phyloP scores from a whole-genome alignment of 2,888 invertebrate genomes.

The Caenorhabditis virilis region DNA sequence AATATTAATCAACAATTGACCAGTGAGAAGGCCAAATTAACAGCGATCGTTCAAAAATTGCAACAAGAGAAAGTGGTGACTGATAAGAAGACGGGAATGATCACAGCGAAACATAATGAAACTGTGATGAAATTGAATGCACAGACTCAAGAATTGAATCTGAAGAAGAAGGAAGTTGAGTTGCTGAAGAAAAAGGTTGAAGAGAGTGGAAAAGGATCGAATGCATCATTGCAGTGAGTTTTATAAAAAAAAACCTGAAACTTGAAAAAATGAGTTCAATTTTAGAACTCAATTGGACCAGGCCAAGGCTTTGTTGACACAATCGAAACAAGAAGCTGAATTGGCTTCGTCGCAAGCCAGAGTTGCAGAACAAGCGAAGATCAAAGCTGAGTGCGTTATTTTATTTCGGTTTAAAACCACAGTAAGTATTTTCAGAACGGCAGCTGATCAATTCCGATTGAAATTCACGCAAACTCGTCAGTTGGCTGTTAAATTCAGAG shows the following conservation, averaged over 20 bases:
- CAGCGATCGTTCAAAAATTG: constrained; percentile 8
- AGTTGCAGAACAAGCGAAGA: constrained; percentile 4
- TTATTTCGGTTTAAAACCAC: not conserved
- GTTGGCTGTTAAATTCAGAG: constrained; percentile 39
- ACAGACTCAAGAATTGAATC: constrained; percentile 9
- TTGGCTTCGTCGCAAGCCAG: constrained; percentile 7
- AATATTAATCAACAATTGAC: constrained; percentile 20
- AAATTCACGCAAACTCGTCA: constrained; percentile 33
- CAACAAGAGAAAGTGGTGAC: constrained; percentile 20
- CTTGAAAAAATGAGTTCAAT: not conserved
- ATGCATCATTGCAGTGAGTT: constrained; percentile 5
- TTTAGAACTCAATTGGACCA: constrained; percentile 19
- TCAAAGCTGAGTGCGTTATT: constrained; percentile 11
- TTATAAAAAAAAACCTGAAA: not conserved
- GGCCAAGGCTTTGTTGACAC: constrained; percentile 7
- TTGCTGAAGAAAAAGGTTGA: constrained; percentile 21
- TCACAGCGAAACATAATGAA: constrained; percentile 15
- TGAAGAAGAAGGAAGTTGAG: constrained; percentile 30
- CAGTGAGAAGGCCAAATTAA: constrained; percentile 26
- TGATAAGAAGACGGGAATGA: constrained; percentile 6
- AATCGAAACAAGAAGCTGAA: constrained; percentile 13
- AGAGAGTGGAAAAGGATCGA: constrained; percentile 3
- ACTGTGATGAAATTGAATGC: constrained; percentile 17
- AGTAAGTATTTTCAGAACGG: not conserved
- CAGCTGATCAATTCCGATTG: not conserved